Base-by-base conservation (phyloP, 2,113 vertebrate species). In the Gorsachius goisagi region DNA sequence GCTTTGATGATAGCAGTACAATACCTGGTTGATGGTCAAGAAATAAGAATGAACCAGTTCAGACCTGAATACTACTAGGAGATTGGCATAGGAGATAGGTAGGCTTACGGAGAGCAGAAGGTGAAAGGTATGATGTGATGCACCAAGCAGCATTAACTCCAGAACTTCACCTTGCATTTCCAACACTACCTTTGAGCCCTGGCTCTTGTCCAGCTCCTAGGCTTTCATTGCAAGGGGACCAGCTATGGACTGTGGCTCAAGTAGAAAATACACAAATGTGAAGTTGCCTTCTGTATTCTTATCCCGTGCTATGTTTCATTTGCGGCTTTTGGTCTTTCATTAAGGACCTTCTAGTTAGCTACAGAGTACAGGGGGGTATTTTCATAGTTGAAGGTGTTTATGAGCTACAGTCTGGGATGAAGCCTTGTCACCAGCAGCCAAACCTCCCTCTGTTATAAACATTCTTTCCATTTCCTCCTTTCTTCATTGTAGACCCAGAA, bases 301-400 rank as follows among this genome's bases (percentile, higher is more conserved):
- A 0, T 35, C 35, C 55, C 2, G 0, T 69, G 9, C 8, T 14
- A 8, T 3, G 11, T 56, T 73, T 73, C 2, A 1, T 86, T 55
- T 50, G 62, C 72, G n/a, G 17, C 8, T 83, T 89, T 86, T 89
- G 21, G 28, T 30, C 39, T 87, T 77, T 64, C 26, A 15, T 44
- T 39, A n/a, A 41, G 53, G 53, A 52, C 13, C 59, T 74, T 35
- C 13, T 66, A 62, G 45, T 15, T 3, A 1, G 4, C 21, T 33
- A 3, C 28, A 44, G 1, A 2, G 28, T 9, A 10, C 33, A 35
- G 20, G 32, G 21, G 8, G 1, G 2, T 64, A 56, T n/a, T 93
- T 89, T 52, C 58, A 12, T 4, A 52, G n/a, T 10, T 78, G 13
- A 44, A 35, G n/a, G 9, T 5, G 5, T 53, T 88, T 56, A 28